Evolutionary conservation across 1,140 invertebrate genomes (phyloP), one percentile per base, ranked within the genome.

Genomic region (Cydia strobilella): DNA sequence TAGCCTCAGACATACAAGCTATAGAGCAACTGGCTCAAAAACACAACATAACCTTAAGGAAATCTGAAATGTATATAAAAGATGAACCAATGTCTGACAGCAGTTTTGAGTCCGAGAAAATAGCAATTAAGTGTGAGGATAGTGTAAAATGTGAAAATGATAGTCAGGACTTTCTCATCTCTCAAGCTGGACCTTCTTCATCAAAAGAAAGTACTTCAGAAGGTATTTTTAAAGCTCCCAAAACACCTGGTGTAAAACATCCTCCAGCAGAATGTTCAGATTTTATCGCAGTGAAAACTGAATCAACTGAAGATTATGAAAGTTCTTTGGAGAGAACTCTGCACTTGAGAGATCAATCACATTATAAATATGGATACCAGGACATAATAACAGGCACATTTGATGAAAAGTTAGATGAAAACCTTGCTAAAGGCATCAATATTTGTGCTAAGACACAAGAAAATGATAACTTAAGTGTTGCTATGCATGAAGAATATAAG

Each of bases 321-420:
- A 69, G 65, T 66, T 71, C 48, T 13, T 54, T 65, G 74, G 23
- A 76, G 74, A 76, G 74, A 80, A 59, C 45, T 15, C 25, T 77
- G 0, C 75, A 77, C 27, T 45, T 84, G 0, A 72, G 75, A 79
- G 78, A 76, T 62, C 65, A 76, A 39, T 76, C 75, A 42, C 77
- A 80, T 75, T 93, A 83, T 74, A 93, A 93, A 80, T 93, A 93
- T 87, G 84, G 84, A 1, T 93, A 93, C 78, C 75, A 88, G 72
- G 91, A 93, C 75, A 91, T 93, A 15, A 90, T 93, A 66, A 93
- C 88, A 48, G 88, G 86, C n/a, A 83, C 83, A 48, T 91, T 91
- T 88, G 75, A 87, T 72, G 90, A 91, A 77, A 93, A 93, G 80
- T 82, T 91, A 65, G 82, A 86, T 48, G 82, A 90, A 79, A 83